These are phyloP conservation scores for Sterna hirundo DNA, from an alignment of 2,113 vertebrate species.

Conservation along the genomic window DNA sequence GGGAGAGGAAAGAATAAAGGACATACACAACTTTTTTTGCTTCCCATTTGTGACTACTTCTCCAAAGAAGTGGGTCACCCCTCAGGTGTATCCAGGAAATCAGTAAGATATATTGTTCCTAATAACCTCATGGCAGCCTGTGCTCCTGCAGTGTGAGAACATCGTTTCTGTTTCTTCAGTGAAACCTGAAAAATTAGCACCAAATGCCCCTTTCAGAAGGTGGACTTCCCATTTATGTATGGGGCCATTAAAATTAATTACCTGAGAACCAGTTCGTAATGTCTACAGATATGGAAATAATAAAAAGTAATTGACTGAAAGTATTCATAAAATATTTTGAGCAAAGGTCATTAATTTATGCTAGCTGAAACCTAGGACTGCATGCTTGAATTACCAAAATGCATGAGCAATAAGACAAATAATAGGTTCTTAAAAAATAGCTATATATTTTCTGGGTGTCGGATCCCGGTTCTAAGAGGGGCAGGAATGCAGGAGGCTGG, in stretches of 20 bases:
- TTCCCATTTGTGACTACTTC: not conserved
- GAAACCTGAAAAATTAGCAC: not conserved
- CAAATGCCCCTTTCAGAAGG: not conserved
- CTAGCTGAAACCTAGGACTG: not conserved
- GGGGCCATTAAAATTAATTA: slow-evolving; percentile 17
- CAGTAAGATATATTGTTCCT: not conserved
- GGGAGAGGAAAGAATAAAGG: not conserved
- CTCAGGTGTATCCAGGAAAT: not conserved
- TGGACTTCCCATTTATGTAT: not conserved
- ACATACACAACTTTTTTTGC: not conserved
- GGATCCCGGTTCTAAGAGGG: not conserved
- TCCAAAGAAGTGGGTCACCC: not conserved
- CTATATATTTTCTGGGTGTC: not conserved
- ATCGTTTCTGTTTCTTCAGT: not conserved
- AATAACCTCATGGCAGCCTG: not conserved
- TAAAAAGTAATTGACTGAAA: slow-evolving; percentile 35
- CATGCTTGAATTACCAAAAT: not conserved
- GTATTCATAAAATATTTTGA: slow-evolving; percentile 37
- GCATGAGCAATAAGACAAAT: not conserved
- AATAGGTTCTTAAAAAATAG: not conserved
- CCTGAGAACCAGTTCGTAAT: slow-evolving; percentile 10
- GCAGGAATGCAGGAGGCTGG: not conserved
- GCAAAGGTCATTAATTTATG: slow-evolving; percentile 14
- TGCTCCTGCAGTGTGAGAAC: not conserved
- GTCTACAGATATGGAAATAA: slow-evolving; percentile 27